These are phyloP conservation scores for Erpornis zantholeuca DNA, from an alignment of 2,113 vertebrate species.

Conservation along the genomic window DNA sequence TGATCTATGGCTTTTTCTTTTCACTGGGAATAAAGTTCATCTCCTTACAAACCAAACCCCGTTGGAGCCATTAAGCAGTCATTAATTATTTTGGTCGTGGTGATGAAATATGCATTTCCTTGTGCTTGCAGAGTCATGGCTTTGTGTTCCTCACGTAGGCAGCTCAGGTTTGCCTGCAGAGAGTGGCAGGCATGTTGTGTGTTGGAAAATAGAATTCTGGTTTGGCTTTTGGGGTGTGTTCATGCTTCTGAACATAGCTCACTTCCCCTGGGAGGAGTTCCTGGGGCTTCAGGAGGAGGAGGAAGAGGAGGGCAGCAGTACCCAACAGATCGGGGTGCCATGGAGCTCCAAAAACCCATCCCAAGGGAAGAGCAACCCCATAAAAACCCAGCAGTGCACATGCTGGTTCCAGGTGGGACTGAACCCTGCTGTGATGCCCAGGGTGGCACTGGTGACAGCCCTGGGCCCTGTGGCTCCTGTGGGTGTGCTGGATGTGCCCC, in stretches of 20 bases:
- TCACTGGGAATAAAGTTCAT: not conserved
- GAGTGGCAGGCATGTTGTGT: not conserved
- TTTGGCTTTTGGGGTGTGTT: not conserved
- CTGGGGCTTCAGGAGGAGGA: not conserved
- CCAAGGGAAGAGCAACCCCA: not conserved
- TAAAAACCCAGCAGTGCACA: rapidly evolving
- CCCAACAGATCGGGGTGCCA: not conserved
- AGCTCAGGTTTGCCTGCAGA: not conserved
- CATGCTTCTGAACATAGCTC: not conserved
- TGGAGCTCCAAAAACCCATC: not conserved
- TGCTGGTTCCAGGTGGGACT: rapidly evolving
- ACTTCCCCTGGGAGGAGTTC: not conserved
- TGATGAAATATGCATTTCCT: not conserved
- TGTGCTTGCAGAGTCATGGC: not conserved
- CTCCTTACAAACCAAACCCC: not conserved
- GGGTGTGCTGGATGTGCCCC: not conserved
- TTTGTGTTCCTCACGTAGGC: not conserved
- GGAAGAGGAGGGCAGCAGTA: not conserved
- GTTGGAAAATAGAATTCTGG: not conserved
- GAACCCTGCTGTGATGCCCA: rapidly evolving
- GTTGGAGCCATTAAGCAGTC: not conserved
- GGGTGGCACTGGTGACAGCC: not conserved
- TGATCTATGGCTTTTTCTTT: not conserved
- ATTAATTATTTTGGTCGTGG: not conserved
- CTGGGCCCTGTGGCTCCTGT: rapidly evolving